Evolutionary conservation across 2,113 vertebrate genomes (phyloP).

Genomic region (Heteronetta atricapilla): DNA sequence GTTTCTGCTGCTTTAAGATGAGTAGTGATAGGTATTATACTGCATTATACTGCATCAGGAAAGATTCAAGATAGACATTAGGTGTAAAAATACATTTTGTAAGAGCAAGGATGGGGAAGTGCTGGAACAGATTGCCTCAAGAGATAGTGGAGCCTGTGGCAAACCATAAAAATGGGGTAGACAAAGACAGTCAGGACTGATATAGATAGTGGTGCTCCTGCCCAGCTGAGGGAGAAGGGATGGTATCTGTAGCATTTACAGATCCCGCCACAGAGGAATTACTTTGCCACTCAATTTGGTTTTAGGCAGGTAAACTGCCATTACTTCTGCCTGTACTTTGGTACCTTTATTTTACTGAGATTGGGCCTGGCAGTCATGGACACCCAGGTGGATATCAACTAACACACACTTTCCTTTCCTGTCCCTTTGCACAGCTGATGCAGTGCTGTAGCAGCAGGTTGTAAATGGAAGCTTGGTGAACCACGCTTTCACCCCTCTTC

Average conservation of each 20-base stretch:
- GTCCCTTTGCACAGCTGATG: accelerated
- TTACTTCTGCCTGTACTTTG: neutral
- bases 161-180: neutral
- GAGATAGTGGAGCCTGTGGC: neutral
- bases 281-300: neutral
- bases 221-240: neutral
- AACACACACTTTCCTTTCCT: neutral
- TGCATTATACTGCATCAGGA: neutral
- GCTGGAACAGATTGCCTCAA: neutral
- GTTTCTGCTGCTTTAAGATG: neutral
- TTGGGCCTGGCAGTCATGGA: neutral
- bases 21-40: neutral
- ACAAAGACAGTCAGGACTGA: neutral
- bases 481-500: neutral
- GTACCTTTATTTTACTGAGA: neutral
- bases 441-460: neutral
- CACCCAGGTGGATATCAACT: neutral
- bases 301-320: neutral
- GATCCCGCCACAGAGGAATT: neutral
- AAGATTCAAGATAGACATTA: neutral
- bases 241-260: neutral
- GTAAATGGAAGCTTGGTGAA: neutral
- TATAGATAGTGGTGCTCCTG: accelerated
- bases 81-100: neutral
- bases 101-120: neutral